Evolutionary conservation across 2,113 vertebrate genomes (phyloP).

Genomic region (Boleophthalmus pectinirostris): DNA sequence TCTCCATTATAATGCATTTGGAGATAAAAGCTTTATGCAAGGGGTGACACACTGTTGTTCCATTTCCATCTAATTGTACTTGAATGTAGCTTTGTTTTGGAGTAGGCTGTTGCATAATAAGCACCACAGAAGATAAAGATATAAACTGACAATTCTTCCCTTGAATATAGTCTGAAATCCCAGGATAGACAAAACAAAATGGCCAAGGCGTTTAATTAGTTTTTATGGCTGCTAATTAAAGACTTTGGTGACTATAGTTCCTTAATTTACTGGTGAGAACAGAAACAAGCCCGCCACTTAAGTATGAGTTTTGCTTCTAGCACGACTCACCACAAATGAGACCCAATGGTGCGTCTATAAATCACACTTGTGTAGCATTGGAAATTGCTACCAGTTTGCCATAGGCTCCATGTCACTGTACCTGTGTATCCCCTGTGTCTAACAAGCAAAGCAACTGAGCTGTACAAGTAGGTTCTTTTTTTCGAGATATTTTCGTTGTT

Average conservation of each 20-base stretch:
- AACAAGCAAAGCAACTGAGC: constrained; percentile 4
- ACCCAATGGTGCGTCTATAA: constrained; percentile 20
- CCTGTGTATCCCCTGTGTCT: constrained; percentile 8
- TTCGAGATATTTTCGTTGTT: background rate
- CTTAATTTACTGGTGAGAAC: constrained; percentile 1
- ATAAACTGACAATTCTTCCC: background rate
- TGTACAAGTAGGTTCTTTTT: background rate
- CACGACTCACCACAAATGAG: constrained; percentile 13
- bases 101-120: background rate
- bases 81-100: background rate
- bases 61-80: constrained; percentile 9
- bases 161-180: constrained; percentile 10
- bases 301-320: background rate
- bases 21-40: constrained; percentile 16
- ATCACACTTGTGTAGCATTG: background rate
- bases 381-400: constrained; percentile 8
- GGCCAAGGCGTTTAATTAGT: constrained; percentile 1
- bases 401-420: constrained; percentile 19
- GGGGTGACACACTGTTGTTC: constrained; percentile 2
- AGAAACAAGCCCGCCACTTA: background rate
- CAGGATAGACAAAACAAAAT: background rate
- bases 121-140: background rate
- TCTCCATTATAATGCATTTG: background rate
- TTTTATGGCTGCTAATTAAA: constrained; percentile 6
- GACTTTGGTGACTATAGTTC: background rate